Evolutionary conservation across 2,797 vertebrate species (phyloP).

Genomic region (Sphenopsis melanotis): DNA sequence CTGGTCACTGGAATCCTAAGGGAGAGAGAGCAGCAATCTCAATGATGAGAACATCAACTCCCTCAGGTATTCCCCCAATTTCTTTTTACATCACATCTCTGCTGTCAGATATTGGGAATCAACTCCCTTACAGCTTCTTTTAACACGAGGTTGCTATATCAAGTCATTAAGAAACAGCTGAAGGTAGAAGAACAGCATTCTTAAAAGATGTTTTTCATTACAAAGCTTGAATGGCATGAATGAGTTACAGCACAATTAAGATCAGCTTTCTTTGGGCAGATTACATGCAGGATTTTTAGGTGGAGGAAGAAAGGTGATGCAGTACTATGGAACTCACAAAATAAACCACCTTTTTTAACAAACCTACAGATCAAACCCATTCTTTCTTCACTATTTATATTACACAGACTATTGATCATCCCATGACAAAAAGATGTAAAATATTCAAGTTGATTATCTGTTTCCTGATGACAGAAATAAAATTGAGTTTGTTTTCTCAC

Average conservation of each 20-base stretch:
- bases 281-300: neutral
- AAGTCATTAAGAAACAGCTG: neutral
- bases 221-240: neutral
- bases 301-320: neutral
- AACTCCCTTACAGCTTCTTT: neutral
- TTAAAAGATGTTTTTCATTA: neutral
- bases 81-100: neutral
- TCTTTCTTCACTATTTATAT: neutral
- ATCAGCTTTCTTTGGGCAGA: neutral
- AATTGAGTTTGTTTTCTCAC: conserved; percentile 73
- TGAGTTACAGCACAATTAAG: neutral
- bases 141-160: neutral
- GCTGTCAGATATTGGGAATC: neutral
- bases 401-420: neutral
- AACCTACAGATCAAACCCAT: neutral
- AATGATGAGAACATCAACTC: neutral
- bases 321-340: neutral
- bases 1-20: conserved; percentile 91
- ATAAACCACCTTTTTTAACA: neutral
- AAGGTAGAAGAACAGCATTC: neutral
- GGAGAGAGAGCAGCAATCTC: neutral
- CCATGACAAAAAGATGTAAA: neutral
- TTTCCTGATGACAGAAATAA: neutral
- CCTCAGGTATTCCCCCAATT: neutral
- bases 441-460: neutral